A percentile compares a stretch with the other conserved stretches of the same genome.
Conservation (phyloP, 2,888 invertebrate genomes). For the Drosophila mercatorum region DNA sequence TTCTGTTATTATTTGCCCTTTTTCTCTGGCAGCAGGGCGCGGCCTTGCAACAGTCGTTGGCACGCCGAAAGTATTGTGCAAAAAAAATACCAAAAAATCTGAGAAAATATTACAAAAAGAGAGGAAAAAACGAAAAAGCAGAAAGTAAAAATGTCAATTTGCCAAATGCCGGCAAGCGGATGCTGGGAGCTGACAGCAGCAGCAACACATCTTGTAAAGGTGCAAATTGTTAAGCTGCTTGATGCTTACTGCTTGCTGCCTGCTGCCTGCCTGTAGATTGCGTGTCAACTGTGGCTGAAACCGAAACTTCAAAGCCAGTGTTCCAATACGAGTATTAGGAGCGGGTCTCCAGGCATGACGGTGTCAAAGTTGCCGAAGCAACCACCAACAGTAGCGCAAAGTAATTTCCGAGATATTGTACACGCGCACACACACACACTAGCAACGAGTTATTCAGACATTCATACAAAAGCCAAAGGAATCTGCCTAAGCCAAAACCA, state of each 20-base stretch:
- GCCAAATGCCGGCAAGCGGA: slow-evolving; percentile 70
- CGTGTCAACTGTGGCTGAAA: slow-evolving; percentile 16
- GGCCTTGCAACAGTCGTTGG: slow-evolving; percentile 13
- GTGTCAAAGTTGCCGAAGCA: slow-evolving; percentile 70
- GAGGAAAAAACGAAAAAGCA: slow-evolving; percentile 12
- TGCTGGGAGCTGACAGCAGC: slow-evolving; percentile 32
- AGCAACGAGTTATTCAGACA: slow-evolving; percentile 43
- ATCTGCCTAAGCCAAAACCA: slow-evolving; percentile 63
- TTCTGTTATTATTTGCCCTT: slow-evolving; percentile 4
- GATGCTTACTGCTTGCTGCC: slow-evolving; percentile 29
- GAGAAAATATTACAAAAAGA: slow-evolving; percentile 17
- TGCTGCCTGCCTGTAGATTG: slow-evolving; percentile 25
- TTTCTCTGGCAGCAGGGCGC: slow-evolving; percentile 28
- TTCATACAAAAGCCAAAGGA: slow-evolving; percentile 55
- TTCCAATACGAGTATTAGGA: slow-evolving; percentile 29
- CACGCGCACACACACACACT: slow-evolving; percentile 27
- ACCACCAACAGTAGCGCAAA: slow-evolving; percentile 69
- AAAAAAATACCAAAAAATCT: slow-evolving; percentile 40
- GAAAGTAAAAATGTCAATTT: slow-evolving; percentile 74
- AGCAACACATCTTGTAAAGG: slow-evolving; percentile 45
- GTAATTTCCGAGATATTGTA: slow-evolving; percentile 73
- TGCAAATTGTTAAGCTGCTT: slow-evolving; percentile 57
- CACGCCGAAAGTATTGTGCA: slow-evolving; percentile 56
- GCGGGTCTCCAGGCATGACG: slow-evolving; percentile 36
- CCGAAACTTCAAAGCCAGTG: slow-evolving; percentile 60